phyloP scores from a whole-genome alignment of 2,113 vertebrate genomes.

The Alouatta palliata region DNA sequence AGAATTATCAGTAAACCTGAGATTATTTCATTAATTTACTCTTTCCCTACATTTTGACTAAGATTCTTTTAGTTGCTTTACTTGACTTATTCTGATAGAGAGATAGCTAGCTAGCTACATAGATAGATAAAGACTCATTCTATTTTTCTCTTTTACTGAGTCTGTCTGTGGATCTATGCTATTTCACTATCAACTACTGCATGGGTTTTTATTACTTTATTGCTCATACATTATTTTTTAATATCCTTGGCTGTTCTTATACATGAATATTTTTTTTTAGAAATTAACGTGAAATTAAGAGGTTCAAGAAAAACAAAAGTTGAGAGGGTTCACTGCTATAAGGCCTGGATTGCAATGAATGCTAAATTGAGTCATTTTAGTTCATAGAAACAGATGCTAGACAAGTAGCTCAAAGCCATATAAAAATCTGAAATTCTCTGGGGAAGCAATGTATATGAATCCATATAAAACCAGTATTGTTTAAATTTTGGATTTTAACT shows the following conservation, averaged over 20 bases:
- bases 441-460: too few species aligned
- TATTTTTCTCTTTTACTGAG: neutral
- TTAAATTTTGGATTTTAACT: too few species aligned
- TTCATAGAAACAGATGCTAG: too few species aligned
- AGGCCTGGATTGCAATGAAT: neutral
- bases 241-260: neutral
- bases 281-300: neutral
- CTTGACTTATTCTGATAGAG: neutral
- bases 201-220: neutral
- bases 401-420: too few species aligned
- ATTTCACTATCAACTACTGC: neutral
- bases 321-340: too few species aligned
- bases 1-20: neutral
- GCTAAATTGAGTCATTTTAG: neutral
- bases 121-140: neutral
- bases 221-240: neutral
- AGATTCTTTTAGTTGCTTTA: neutral
- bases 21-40: neutral
- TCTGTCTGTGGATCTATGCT: neutral
- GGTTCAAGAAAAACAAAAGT: too few species aligned
- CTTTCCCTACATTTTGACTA: neutral
- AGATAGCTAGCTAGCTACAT: too few species aligned
- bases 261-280: neutral
- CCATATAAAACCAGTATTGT: too few species aligned
- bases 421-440: too few species aligned